phyloP scores from a whole-genome alignment of 2,797 vertebrate species.

The Gouania willdenowi region DNA sequence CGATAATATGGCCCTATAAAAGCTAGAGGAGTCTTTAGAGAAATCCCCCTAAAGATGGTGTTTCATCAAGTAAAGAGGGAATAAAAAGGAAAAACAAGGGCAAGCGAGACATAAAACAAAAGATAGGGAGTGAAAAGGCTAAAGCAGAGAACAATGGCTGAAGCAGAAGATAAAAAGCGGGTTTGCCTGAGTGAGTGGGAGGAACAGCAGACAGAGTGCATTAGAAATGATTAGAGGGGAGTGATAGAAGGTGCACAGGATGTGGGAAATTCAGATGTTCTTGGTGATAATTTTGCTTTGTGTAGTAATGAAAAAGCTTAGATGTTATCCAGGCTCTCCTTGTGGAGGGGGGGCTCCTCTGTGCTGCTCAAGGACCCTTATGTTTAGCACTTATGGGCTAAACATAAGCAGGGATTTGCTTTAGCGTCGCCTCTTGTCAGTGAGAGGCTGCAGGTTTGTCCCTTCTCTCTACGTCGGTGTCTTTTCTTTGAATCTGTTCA shows the following conservation, averaged over 20 bases:
- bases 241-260: conserved; percentile 29
- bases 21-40: background rate
- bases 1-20: no score
- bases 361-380: conserved; percentile 34
- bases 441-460: conserved; percentile 17
- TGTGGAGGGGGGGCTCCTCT: conserved; percentile 18
- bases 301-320: conserved; percentile 43
- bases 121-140: conserved; percentile 12
- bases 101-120: background rate
- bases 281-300: conserved; percentile 48
- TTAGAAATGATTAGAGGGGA: conserved; percentile 49
- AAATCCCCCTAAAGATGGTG: background rate
- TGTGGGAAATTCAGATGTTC: conserved; percentile 56
- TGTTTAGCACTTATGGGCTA: conserved; percentile 30
- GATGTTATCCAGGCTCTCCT: conserved; percentile 39
- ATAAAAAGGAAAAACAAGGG: background rate
- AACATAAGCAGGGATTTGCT: conserved; percentile 36
- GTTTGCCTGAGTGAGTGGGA: conserved; percentile 35
- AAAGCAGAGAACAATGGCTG: conserved; percentile 17
- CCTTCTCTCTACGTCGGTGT: conserved; percentile 14
- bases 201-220: conserved; percentile 29
- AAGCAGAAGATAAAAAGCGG: conserved; percentile 13
- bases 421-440: conserved; percentile 36
- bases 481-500: conserved; percentile 22
- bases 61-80: background rate